phyloP scores from a whole-genome alignment of 2,888 invertebrate species.

The Eucriotettix oculatus region DNA sequence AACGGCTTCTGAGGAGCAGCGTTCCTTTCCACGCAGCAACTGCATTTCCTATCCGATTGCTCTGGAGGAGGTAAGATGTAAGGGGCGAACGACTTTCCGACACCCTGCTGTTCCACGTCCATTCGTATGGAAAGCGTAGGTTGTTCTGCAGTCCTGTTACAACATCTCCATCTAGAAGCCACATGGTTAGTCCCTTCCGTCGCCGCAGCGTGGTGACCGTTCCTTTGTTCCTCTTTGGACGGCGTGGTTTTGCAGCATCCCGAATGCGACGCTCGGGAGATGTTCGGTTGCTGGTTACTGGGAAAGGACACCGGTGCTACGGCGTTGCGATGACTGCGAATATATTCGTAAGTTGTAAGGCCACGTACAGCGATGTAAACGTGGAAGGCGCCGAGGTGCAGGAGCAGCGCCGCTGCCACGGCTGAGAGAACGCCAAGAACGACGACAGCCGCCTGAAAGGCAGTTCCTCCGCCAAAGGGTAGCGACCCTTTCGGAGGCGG shows the following conservation, averaged over 20 bases:
- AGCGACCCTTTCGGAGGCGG: conserved; percentile 13
- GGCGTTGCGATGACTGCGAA: conserved; percentile 26
- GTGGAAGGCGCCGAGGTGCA: conserved; percentile 78
- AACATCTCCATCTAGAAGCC: neutral
- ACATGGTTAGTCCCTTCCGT: neutral
- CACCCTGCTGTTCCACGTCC: no score
- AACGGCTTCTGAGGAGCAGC: no score
- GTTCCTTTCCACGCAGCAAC: no score
- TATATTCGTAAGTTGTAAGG: conserved; percentile 81
- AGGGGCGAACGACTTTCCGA: no score
- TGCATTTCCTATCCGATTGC: no score
- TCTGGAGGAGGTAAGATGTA: no score
- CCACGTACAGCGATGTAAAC: conserved; percentile 71
- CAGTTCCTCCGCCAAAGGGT: conserved; percentile 21
- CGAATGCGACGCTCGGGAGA: neutral
- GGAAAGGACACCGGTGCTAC: neutral
- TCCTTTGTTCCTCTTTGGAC: neutral
- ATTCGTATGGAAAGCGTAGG: no score
- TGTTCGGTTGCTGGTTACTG: neutral
- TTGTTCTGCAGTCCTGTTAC: neutral
- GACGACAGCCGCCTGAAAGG: conserved; percentile 23
- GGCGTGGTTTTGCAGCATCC: neutral
- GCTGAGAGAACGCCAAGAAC: conserved; percentile 53
- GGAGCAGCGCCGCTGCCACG: conserved; percentile 54
- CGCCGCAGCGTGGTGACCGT: neutral